Percentiles rank a stretch among this genome's conserved stretches.
phyloP scores from a whole-genome alignment of 2,797 vertebrate genomes.

The Enteromius thamalakanensis region DNA sequence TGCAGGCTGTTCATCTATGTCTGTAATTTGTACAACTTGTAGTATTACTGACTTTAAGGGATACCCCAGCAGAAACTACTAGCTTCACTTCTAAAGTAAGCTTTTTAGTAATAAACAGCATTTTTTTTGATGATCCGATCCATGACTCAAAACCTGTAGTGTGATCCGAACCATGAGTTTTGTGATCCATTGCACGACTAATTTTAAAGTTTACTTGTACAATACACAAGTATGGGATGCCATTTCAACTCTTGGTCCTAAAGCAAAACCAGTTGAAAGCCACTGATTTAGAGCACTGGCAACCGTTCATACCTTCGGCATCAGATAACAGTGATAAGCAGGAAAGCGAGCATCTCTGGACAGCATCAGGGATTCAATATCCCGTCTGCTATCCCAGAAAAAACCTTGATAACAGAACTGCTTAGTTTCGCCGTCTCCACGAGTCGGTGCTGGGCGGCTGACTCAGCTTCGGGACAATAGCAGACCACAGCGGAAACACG shows the following conservation, averaged over 20 bases:
- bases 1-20: too few relatives aligned
- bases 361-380: conserved; percentile 42
- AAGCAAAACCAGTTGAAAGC: conserved; percentile 26
- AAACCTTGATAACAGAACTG: conserved; percentile 46
- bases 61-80: too few relatives aligned
- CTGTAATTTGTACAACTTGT: too few relatives aligned
- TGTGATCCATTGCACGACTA: too few relatives aligned
- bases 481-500: neutral
- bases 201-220: neutral
- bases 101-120: too few relatives aligned
- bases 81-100: too few relatives aligned
- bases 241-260: neutral
- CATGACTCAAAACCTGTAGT: too few relatives aligned
- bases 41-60: too few relatives aligned
- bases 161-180: too few relatives aligned
- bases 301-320: conserved; percentile 30
- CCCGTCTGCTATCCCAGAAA: conserved; percentile 38
- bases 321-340: conserved; percentile 52
- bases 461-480: conserved; percentile 35
- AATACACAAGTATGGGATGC: neutral
- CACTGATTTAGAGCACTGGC: conserved; percentile 27
- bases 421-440: conserved; percentile 33
- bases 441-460: conserved; percentile 28
- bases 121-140: too few relatives aligned
- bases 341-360: conserved; percentile 29